These are phyloP conservation scores for Istiophorus platypterus DNA, from an alignment of 2,113 vertebrate species.

Conservation along the genomic window DNA sequence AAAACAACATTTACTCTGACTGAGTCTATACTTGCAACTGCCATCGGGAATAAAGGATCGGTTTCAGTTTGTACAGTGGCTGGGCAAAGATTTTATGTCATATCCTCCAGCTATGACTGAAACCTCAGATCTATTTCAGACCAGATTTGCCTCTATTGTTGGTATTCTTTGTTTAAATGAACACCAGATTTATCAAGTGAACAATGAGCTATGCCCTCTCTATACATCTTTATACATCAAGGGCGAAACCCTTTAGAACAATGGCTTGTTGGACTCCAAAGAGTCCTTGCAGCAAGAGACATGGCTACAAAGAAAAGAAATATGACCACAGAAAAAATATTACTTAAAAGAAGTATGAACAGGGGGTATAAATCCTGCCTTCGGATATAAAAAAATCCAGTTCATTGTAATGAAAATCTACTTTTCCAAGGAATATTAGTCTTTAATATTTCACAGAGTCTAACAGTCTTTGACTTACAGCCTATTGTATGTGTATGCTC, in stretches of 20 bases:
- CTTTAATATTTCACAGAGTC: slow-evolving; percentile 4
- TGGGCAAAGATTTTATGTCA: not conserved
- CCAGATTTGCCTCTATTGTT: not conserved
- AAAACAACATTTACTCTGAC: not conserved
- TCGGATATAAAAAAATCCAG: not conserved
- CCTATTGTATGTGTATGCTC: not conserved
- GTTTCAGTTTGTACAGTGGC: not conserved
- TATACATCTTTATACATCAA: slow-evolving; percentile 35
- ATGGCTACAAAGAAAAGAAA: slow-evolving; percentile 48
- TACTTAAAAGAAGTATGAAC: not conserved
- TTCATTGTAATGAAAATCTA: slow-evolving; percentile 3
- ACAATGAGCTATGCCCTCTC: slow-evolving; percentile 37
- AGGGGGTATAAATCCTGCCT: slow-evolving; percentile 25
- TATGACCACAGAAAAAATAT: slow-evolving; percentile 9
- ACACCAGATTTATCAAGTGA: slow-evolving; percentile 46
- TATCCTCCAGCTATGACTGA: slow-evolving; percentile 17
- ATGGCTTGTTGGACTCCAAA: slow-evolving; percentile 14
- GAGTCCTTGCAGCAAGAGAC: slow-evolving; percentile 5
- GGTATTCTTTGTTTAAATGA: not conserved
- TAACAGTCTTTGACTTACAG: not conserved
- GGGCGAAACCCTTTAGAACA: slow-evolving; percentile 27
- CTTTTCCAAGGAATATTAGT: not conserved
- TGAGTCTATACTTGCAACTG: not conserved
- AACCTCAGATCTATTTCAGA: slow-evolving; percentile 22
- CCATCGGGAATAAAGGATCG: not conserved